Evolutionary conservation across 2,113 vertebrate species (phyloP).

Genomic region (Zosterops pallidus): DNA sequence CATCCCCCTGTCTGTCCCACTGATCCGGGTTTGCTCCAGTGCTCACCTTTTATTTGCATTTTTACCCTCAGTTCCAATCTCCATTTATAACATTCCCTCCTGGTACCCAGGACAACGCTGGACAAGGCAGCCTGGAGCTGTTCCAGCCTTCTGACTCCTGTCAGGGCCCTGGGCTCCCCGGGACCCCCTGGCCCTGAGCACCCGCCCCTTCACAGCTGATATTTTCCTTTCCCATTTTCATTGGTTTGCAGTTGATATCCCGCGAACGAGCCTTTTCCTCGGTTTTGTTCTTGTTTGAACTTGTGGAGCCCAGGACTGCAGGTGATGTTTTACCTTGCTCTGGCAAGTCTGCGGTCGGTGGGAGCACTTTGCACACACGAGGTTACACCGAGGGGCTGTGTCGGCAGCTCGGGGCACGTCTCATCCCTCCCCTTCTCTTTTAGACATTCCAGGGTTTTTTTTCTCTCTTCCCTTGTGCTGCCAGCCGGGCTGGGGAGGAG

Average conservation of each 20-base stretch:
- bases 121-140: background rate
- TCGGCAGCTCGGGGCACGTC: fast-evolving
- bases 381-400: fast-evolving
- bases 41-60: fast-evolving
- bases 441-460: background rate
- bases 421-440: fast-evolving
- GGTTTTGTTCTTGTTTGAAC: background rate
- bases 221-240: background rate
- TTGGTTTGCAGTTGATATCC: background rate
- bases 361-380: fast-evolving
- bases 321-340: background rate
- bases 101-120: fast-evolving
- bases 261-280: background rate
- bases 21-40: fast-evolving
- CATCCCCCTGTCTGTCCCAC: background rate
- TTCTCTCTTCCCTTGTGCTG: background rate
- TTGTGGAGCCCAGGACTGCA: background rate
- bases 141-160: fast-evolving
- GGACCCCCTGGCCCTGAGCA: background rate
- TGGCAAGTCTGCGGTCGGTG: background rate
- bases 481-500: background rate
- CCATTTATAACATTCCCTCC: background rate
- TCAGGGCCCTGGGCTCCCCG: background rate
- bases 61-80: fast-evolving
- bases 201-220: background rate